These are phyloP conservation scores for Zophobas atratus DNA, from an alignment of 1,140 invertebrate genomes.

Conservation along the genomic window DNA sequence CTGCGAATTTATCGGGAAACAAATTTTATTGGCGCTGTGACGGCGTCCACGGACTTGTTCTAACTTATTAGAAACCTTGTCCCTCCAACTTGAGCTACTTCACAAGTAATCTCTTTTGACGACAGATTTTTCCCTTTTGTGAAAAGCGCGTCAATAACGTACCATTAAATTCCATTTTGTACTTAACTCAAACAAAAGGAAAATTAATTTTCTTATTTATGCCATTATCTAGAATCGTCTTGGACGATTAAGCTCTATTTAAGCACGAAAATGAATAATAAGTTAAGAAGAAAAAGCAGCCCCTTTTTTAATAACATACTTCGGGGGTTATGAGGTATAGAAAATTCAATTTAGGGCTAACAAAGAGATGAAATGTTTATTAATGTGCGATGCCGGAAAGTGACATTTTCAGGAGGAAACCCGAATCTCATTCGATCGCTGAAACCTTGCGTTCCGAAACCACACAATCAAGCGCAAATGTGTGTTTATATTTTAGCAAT, in stretches of 20 bases:
- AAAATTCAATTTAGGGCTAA: conserved; percentile 29
- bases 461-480: not conserved
- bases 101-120: conserved; percentile 15
- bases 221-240: conserved; percentile 1
- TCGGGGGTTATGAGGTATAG: conserved; percentile 9
- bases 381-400: conserved; percentile 5
- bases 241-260: not conserved
- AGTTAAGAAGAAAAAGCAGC: not conserved
- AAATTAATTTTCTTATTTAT: conserved; percentile 22
- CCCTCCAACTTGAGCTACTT: no score
- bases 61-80: no score
- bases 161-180: conserved; percentile 31
- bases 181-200: conserved; percentile 19
- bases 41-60: no score
- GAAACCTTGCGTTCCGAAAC: conserved; percentile 10
- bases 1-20: no score
- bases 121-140: conserved; percentile 18
- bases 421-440: not conserved
- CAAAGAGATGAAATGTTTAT: conserved; percentile 28
- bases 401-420: conserved; percentile 18
- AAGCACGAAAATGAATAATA: not conserved
- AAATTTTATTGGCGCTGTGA: no score
- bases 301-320: not conserved
- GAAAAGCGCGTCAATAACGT: conserved; percentile 30
- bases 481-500: conserved; percentile 20